Evolutionary conservation across 2,888 invertebrate genomes (phyloP).

Genomic region (Parnassius mnemosyne): DNA sequence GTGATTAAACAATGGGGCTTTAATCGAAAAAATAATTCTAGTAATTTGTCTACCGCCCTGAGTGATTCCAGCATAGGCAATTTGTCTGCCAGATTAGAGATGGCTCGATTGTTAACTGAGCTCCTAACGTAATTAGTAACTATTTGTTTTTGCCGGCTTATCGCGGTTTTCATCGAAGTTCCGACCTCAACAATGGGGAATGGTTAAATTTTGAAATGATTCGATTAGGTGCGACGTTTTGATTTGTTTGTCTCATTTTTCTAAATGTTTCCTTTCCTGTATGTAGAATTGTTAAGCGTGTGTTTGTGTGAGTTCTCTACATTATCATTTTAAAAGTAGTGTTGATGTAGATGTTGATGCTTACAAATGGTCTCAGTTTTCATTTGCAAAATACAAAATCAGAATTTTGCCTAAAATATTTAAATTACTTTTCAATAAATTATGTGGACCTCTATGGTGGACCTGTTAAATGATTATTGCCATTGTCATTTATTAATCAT

Average conservation of each 20-base stretch:
- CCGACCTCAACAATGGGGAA: slow-evolving; percentile 65
- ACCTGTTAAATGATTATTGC: too few relatives aligned
- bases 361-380: too few relatives aligned
- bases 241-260: slow-evolving; percentile 46
- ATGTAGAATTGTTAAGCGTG: neutral
- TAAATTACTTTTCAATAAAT: too few relatives aligned
- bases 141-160: slow-evolving; percentile 72
- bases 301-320: neutral
- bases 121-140: slow-evolving; percentile 69
- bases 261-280: slow-evolving; percentile 3
- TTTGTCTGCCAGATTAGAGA: slow-evolving; percentile 71
- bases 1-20: slow-evolving; percentile 72
- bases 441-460: too few relatives aligned
- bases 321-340: too few relatives aligned
- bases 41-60: slow-evolving; percentile 58
- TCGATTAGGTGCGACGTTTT: slow-evolving; percentile 48
- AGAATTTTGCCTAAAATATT: too few relatives aligned
- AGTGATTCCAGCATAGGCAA: slow-evolving; percentile 59
- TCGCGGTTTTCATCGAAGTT: slow-evolving; percentile 51
- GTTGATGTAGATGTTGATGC: too few relatives aligned
- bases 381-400: too few relatives aligned
- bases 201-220: slow-evolving; percentile 58
- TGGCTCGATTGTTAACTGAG: slow-evolving; percentile 66
- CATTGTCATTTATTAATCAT: too few relatives aligned
- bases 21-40: slow-evolving; percentile 78